phyloP scores from a whole-genome alignment of 1,140 invertebrate species.

The Lucilia sericata region DNA sequence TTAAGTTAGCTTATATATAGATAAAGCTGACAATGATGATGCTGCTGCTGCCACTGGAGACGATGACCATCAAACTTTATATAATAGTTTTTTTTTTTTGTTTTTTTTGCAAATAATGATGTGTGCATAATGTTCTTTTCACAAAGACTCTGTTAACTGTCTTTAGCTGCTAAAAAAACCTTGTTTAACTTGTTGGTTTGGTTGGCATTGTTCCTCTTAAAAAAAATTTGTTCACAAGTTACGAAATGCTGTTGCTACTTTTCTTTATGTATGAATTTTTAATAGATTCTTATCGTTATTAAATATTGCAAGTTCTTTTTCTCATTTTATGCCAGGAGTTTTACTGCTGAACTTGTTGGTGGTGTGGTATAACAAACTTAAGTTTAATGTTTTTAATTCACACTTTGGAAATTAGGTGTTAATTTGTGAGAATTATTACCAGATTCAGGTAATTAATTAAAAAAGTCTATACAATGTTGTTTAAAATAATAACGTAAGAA shows the following conservation, averaged over 20 bases:
- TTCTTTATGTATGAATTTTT: constrained; percentile 1
- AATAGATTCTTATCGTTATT: constrained; percentile 24
- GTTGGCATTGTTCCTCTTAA: background rate
- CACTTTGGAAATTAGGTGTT: constrained; percentile 13
- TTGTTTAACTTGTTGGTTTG: constrained; percentile 7
- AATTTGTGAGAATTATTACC: background rate
- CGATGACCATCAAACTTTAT: constrained; percentile 20
- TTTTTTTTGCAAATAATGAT: constrained; percentile 16
- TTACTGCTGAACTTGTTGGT: background rate
- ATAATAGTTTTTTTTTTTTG: background rate
- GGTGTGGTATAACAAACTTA: background rate
- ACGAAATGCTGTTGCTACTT: background rate
- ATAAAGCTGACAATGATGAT: background rate
- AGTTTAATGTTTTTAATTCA: background rate
- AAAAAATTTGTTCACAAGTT: background rate
- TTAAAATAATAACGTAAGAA: background rate
- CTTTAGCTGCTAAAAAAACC: background rate
- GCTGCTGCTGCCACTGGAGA: background rate
- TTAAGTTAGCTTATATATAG: background rate
- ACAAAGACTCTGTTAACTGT: background rate
- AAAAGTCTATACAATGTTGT: background rate
- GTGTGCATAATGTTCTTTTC: constrained; percentile 28
- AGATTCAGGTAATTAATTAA: background rate
- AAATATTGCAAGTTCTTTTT: background rate
- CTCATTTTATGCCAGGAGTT: background rate